Evolutionary conservation across 2,113 vertebrate genomes (phyloP).

Genomic region (Porphyrio hochstetteri): DNA sequence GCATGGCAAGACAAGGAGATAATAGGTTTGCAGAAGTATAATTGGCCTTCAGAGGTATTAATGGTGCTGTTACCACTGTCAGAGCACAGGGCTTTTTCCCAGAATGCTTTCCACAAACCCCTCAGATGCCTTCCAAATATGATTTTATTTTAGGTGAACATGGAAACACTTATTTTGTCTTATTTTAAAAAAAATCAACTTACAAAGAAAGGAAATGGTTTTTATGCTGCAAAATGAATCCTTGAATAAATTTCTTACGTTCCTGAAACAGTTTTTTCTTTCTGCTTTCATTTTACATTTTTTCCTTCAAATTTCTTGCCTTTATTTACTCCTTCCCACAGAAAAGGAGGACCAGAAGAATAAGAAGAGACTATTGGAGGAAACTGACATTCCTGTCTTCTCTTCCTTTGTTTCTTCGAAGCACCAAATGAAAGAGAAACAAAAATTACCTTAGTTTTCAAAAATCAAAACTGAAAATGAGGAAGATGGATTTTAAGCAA

Average conservation of each 20-base stretch:
- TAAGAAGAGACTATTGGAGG: background rate
- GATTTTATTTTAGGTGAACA: background rate
- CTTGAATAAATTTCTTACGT: background rate
- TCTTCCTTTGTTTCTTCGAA: background rate
- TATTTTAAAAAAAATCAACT: background rate
- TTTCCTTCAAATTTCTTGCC: background rate
- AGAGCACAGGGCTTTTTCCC: background rate
- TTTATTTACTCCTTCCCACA: background rate
- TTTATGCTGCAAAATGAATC: background rate
- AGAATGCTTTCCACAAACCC: background rate
- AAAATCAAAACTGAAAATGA: background rate
- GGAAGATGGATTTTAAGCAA: background rate
- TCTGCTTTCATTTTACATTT: background rate
- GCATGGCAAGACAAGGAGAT: background rate
- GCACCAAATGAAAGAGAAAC: background rate
- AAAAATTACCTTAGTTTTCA: background rate
- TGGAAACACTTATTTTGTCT: background rate
- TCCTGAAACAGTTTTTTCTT: background rate
- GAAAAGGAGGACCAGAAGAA: background rate
- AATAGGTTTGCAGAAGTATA: background rate
- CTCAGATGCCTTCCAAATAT: background rate
- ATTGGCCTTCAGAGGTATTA: background rate
- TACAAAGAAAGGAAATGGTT: accelerated
- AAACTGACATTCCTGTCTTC: background rate
- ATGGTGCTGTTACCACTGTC: background rate